Evolutionary conservation across 2,888 invertebrate species (phyloP), one percentile per base, ranked within the genome.

Genomic region (Mechanitis mazaeus): DNA sequence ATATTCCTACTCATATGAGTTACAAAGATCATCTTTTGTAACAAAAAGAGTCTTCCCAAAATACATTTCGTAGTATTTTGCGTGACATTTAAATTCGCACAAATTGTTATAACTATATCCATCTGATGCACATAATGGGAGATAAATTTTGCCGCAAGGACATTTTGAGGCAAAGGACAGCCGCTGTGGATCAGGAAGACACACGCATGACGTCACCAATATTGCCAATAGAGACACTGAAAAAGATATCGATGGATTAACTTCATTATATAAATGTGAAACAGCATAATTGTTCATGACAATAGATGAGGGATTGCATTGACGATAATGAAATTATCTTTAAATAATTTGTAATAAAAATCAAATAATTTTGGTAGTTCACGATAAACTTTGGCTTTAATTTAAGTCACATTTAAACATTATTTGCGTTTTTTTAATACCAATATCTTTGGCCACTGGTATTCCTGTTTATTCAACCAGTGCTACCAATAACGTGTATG

Each of bases 71-170:
- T 74, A 59, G 59, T 60, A 70, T 0, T 73, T 65, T 1, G 71
- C 69, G 2, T 74, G 67, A 70, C 91, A 91, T 0, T 81, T 42
- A 63, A 83, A 85, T 64, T 85, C 83, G 73, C 91, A 91, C 3
- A 55, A 55, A 68, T 81, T 91, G 59, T 80, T 81, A 68, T 83
- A 91, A 0, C 80, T 85, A 2, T 53, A 68, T 1, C 80, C 74
- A 70, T 88, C 75, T 0, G 83, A 77, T 0, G 79, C 89, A 70
- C 91, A 91, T 6, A 91, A 64, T 0, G 91, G 91, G 4, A 63
- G 33, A 72, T 85, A 91, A 33, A 88, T 75, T 69, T 75, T 80
- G 2, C 75, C 67, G 69, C 91, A 91, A 1, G 87, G 61, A 63
- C 91, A 91, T 3, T 46, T 50, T 58, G 64, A 53, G 31, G 58